phyloP scores from a whole-genome alignment of 2,888 invertebrate species.

The Philopedon plagiatum region DNA sequence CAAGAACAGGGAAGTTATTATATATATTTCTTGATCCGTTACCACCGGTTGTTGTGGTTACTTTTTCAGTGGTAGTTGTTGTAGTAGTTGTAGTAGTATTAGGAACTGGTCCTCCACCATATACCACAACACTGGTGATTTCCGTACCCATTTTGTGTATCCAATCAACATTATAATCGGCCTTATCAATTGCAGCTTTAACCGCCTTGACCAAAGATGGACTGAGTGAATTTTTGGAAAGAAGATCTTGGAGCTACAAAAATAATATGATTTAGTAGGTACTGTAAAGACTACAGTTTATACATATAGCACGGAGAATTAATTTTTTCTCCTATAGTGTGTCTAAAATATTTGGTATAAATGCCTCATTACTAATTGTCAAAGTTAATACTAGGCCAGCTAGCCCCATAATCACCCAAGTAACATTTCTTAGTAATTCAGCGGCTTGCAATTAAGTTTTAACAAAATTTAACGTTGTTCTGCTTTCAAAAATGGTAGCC shows the following conservation, averaged over 20 bases:
- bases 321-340: too few species aligned
- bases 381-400: too few species aligned
- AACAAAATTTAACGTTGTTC: too few species aligned
- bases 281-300: too few species aligned
- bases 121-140: constrained; percentile 15
- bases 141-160: constrained; percentile 3
- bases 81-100: background rate
- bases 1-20: too few species aligned
- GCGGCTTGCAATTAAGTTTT: too few species aligned
- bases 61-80: background rate
- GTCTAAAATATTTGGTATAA: too few species aligned
- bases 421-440: too few species aligned
- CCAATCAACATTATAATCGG: constrained; percentile 1
- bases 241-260: constrained; percentile 5
- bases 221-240: background rate
- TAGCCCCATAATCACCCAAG: too few species aligned
- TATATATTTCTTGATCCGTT: background rate
- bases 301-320: too few species aligned
- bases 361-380: too few species aligned
- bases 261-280: background rate
- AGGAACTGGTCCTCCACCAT: background rate
- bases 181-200: background rate
- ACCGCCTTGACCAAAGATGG: background rate
- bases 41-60: background rate
- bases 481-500: too few species aligned